Percentiles rank a stretch among this genome's conserved stretches.
These are phyloP conservation scores for Leptocoma aspasia DNA, from an alignment of 2,113 vertebrate species.

Conservation along the genomic window DNA sequence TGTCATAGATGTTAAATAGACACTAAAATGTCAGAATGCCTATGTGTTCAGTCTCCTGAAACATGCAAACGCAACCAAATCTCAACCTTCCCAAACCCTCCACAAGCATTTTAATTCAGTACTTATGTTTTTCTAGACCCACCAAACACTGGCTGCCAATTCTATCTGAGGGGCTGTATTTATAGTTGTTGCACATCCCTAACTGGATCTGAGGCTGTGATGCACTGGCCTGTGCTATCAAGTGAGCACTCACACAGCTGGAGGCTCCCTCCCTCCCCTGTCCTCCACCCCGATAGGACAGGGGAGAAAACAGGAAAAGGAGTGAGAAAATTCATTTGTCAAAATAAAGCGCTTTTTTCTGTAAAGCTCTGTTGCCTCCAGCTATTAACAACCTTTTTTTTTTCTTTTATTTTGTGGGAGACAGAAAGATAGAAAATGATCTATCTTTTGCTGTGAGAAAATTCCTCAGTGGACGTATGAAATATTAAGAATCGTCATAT, in stretches of 20 bases:
- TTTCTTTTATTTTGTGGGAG: background rate
- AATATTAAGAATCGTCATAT: background rate
- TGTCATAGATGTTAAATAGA: background rate
- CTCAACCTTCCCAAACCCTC: background rate
- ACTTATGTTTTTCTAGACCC: background rate
- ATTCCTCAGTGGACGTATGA: background rate
- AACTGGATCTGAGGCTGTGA: background rate
- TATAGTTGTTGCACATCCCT: background rate
- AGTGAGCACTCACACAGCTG: background rate
- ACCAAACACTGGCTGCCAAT: background rate
- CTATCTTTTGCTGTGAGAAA: background rate
- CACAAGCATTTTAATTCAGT: background rate
- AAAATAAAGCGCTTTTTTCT: background rate
- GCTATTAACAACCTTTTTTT: background rate
- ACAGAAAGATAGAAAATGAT: background rate
- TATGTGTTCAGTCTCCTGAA: background rate
- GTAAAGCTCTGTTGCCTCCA: background rate
- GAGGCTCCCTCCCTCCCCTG: background rate
- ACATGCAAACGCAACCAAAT: background rate
- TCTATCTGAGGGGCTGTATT: rapidly evolving
- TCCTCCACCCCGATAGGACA: rapidly evolving
- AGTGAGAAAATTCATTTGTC: background rate
- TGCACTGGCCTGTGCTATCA: background rate
- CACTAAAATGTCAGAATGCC: background rate
- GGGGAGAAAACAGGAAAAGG: background rate